Conservation (phyloP, 2,113 vertebrate genomes). For the Mola mola region DNA sequence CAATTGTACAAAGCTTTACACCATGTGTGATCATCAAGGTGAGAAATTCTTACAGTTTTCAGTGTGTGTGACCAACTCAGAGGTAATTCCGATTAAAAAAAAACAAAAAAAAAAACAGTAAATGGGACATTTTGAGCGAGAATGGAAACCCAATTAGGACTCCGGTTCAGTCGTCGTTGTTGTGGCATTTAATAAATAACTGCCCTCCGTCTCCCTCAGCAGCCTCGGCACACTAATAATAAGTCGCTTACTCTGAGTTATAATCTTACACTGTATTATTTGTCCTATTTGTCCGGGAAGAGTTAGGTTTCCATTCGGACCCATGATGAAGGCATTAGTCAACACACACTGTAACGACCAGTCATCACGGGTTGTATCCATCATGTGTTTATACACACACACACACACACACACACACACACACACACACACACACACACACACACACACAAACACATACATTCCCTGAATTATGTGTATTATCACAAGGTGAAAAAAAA, state of each 20-base stretch:
- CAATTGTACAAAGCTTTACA: too few species aligned
- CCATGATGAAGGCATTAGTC: conserved; percentile 67
- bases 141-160: conserved; percentile 76
- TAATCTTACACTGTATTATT: conserved; percentile 63
- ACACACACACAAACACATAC: conserved; percentile 10
- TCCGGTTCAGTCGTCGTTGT: conserved; percentile 38
- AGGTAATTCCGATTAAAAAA: conserved; percentile 72
- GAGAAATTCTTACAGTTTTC: neutral
- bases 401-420: conserved; percentile 14
- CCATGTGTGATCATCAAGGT: too few species aligned
- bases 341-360: conserved; percentile 59
- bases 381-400: conserved; percentile 63
- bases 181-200: conserved; percentile 76
- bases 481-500: conserved; percentile 56
- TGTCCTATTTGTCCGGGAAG: conserved; percentile 61
- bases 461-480: conserved; percentile 64
- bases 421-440: conserved; percentile 2
- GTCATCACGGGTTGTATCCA: conserved; percentile 60
- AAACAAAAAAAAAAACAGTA: conserved; percentile 6
- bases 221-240: conserved; percentile 50
- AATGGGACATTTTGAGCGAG: conserved; percentile 53
- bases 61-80: conserved; percentile 40
- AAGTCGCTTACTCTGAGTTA: conserved; percentile 71
- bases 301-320: conserved; percentile 61
- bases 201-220: conserved; percentile 48